phyloP scores from a whole-genome alignment of 2,113 vertebrate species.

The Grus americana region DNA sequence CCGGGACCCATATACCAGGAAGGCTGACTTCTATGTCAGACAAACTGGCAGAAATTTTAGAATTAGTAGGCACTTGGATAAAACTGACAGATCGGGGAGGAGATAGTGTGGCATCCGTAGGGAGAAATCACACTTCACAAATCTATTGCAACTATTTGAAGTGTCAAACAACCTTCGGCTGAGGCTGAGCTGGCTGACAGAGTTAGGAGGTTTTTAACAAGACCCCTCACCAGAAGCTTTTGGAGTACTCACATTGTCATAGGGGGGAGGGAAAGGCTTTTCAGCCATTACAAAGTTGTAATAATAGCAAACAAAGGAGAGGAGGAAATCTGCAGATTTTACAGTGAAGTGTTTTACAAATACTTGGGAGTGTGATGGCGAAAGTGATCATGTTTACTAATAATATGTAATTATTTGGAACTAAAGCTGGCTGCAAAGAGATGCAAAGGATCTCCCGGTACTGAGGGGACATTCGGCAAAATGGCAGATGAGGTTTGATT shows the following conservation, averaged over 20 bases:
- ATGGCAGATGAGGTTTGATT: neutral
- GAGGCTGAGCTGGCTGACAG: neutral
- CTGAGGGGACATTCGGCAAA: neutral
- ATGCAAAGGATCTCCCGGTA: neutral
- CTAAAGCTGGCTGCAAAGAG: neutral
- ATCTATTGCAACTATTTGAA: neutral
- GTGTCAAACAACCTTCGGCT: neutral
- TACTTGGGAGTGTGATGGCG: neutral
- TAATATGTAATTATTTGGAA: neutral
- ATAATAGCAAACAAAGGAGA: neutral
- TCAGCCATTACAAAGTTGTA: neutral
- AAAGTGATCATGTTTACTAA: neutral
- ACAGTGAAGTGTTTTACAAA: neutral
- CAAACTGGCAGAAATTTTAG: neutral
- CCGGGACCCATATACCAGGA: neutral
- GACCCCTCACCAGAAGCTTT: neutral
- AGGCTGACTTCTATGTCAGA: neutral
- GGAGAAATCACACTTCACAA: constrained; percentile 15
- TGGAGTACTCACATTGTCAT: no score
- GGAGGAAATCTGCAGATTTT: neutral
- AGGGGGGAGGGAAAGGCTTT: neutral
- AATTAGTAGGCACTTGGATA: neutral
- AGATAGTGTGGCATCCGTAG: neutral
- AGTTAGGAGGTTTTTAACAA: neutral
- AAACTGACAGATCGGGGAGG: neutral